These are phyloP conservation scores for Bombus ignitus DNA, from an alignment of 1,140 invertebrate species.

Conservation along the genomic window DNA sequence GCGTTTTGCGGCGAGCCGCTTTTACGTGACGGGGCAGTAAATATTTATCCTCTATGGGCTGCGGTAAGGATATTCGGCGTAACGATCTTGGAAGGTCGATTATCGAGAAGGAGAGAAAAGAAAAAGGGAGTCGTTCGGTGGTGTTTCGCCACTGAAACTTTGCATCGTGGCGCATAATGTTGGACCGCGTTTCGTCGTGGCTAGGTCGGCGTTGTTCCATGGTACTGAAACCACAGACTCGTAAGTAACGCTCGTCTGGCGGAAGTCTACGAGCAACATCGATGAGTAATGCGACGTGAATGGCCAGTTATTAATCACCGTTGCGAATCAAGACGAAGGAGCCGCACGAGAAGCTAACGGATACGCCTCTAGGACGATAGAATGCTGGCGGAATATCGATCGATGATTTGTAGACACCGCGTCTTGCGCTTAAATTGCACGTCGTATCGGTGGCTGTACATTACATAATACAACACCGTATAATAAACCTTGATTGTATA, in stretches of 20 bases:
- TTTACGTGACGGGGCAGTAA: slow-evolving; percentile 36
- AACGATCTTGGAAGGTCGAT: slow-evolving; percentile 56
- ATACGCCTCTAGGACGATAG: slow-evolving; percentile 8
- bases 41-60: slow-evolving; percentile 55
- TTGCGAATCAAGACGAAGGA: slow-evolving; percentile 51
- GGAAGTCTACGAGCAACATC: slow-evolving; percentile 68
- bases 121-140: slow-evolving; percentile 9
- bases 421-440: not conserved
- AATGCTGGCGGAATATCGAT: slow-evolving; percentile 59
- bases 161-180: slow-evolving; percentile 24
- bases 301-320: slow-evolving; percentile 66
- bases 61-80: slow-evolving; percentile 54
- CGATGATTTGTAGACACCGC: slow-evolving; percentile 17
- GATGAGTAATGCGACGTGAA: slow-evolving; percentile 74
- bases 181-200: not conserved
- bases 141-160: slow-evolving; percentile 45
- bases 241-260: slow-evolving; percentile 70
- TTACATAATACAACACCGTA: not conserved
- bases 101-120: not conserved
- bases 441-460: slow-evolving; percentile 9
- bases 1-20: slow-evolving; percentile 54
- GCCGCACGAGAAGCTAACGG: slow-evolving; percentile 51
- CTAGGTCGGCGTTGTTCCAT: slow-evolving; percentile 38
- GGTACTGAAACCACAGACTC: slow-evolving; percentile 70
- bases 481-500: slow-evolving; percentile 28